Base-by-base conservation (phyloP, 2,113 vertebrate species). In the Aegotheles bennettii region DNA sequence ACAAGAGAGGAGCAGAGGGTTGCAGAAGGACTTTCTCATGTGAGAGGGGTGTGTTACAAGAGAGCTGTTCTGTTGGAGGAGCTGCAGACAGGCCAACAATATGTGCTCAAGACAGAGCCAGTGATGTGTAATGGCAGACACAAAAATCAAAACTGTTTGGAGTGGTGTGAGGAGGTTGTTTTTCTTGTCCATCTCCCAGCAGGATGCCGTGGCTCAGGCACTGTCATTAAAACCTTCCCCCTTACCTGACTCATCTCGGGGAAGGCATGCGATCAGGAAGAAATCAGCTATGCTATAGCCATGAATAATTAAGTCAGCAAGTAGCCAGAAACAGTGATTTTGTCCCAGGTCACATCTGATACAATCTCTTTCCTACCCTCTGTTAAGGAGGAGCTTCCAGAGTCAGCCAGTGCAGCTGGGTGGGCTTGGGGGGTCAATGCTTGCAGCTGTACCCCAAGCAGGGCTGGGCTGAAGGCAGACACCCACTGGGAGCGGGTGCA, bases 161-260 rank as follows among this genome's bases (percentile, higher is more conserved):
- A 77, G 36, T 11, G 31, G 4, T 7, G 17, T n/a, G 23, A 13
- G 31, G 17, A 83, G 10, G 20, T 67, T 61, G 29, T 61, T 83
- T 56, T 65, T 67, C 76, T 70, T 75, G 11, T 16, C 50, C 7
- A 1, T 60, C 11, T 56, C 35, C 42, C 10, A 29, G 14, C 21
- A 51, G 42, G 40, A 24, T 0, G 1, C 10, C 15, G 29, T 48
- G 59, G 29, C 48, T 65, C 0, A 1, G 19, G 10, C 75, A 33
- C 24, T 31, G 1, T 45, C 19, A 12, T 17, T 57, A 67, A 92
- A 92, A 57, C 28, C 23, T 73, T 26, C 23, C 29, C 7, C 7
- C 82, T 73, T 63, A 63, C 59, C 47, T n/a, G n/a, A 53, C 42
- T 74, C 13, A n/a, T 79, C 73, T 40, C 48, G 33, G 23, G 23